Percentiles rank a stretch among this genome's conserved stretches.
Conservation (phyloP, 1,140 invertebrate species). For the Drosophila tristis region DNA sequence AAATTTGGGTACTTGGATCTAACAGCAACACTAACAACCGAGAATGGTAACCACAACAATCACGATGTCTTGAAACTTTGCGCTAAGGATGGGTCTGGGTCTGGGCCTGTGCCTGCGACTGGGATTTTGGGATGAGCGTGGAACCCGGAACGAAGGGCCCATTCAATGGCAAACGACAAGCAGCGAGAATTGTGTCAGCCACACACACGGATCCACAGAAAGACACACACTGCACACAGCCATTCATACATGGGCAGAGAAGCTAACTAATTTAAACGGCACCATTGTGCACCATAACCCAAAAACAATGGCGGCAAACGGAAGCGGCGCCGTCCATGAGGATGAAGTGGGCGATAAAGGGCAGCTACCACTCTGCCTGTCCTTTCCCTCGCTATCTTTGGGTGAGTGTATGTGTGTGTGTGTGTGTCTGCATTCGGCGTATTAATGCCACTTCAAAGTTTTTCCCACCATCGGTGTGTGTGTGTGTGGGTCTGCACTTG, state of each 20-base stretch:
- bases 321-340: constrained; percentile 38
- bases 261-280: constrained; percentile 80
- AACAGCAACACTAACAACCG: background rate
- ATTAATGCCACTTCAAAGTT: constrained; percentile 79
- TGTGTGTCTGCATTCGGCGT: constrained; percentile 57
- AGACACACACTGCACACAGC: background rate
- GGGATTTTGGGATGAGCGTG: background rate
- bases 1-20: constrained; percentile 12
- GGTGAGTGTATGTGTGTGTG: constrained; percentile 20
- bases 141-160: constrained; percentile 20
- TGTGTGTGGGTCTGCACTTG: constrained; percentile 30
- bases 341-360: constrained; percentile 57
- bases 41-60: constrained; percentile 19
- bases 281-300: constrained; percentile 71
- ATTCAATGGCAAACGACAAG: constrained; percentile 52
- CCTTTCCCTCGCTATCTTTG: background rate
- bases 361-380: constrained; percentile 31
- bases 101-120: background rate
- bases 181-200: constrained; percentile 66
- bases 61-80: constrained; percentile 19
- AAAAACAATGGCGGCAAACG: constrained; percentile 68
- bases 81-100: background rate
- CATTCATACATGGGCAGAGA: constrained; percentile 27
- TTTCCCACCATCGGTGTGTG: constrained; percentile 8
- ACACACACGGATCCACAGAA: constrained; percentile 17